phyloP scores from a whole-genome alignment of 2,113 vertebrate species.

The Ranitomeya variabilis region DNA sequence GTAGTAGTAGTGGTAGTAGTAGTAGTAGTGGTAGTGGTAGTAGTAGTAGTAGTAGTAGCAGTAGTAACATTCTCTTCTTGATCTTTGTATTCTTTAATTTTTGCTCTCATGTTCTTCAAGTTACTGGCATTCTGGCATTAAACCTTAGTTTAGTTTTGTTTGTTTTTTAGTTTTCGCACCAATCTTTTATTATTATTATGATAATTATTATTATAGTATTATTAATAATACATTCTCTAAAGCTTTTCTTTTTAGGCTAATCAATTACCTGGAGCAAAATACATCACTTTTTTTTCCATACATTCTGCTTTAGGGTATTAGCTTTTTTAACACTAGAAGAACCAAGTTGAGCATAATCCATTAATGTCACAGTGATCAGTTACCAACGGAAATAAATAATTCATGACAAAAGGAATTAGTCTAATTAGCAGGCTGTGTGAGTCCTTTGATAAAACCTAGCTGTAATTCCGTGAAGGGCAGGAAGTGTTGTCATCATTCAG shows the following conservation, averaged over 20 bases:
- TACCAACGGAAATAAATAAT: conserved; percentile 99
- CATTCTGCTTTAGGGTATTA: conserved; percentile 80
- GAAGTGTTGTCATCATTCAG: conserved; percentile 96
- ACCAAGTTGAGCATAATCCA: conserved; percentile 89
- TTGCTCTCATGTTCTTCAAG: too few species aligned
- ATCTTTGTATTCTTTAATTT: too few species aligned
- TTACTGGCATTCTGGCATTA: too few species aligned
- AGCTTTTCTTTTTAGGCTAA: conserved; percentile 59
- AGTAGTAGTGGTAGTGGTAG: too few species aligned
- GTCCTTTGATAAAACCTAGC: conserved; percentile 95
- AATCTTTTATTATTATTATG: too few species aligned
- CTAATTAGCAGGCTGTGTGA: conserved; percentile 99
- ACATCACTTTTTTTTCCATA: conserved; percentile 73
- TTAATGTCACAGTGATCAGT: conserved; percentile 94
- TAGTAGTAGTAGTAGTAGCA: too few species aligned
- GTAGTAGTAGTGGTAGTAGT: too few species aligned
- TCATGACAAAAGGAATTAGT: conserved; percentile 96
- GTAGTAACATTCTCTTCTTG: too few species aligned
- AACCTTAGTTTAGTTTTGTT: too few species aligned
- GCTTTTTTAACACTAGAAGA: conserved; percentile 80
- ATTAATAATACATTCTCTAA: not conserved
- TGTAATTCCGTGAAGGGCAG: conserved; percentile 96
- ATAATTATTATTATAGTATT: not conserved
- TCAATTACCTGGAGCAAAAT: conserved; percentile 73
- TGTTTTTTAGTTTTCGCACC: too few species aligned